Conservation (phyloP, 37 sponge, comb jelly and placozoan genomes). For the Aplysina aerophoba region DNA sequence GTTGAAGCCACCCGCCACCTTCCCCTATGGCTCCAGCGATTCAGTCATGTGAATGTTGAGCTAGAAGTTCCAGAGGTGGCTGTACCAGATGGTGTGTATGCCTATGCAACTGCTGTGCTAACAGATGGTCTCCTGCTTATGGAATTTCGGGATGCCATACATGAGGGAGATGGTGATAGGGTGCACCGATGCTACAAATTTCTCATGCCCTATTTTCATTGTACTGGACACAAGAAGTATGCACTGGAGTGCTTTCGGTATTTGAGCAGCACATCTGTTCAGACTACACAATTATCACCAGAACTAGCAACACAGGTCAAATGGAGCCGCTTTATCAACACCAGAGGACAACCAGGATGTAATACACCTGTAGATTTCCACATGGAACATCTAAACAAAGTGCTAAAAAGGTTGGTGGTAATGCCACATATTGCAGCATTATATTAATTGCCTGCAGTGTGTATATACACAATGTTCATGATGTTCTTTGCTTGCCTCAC, state of each 20-base stretch:
- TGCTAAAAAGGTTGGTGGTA: too few species aligned
- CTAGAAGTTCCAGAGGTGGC: neutral
- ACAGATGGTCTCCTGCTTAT: constrained; percentile 8
- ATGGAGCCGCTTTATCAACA: neutral
- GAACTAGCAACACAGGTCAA: neutral
- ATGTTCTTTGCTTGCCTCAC: neutral
- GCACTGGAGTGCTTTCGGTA: neutral
- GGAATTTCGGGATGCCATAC: neutral
- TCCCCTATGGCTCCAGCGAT: neutral
- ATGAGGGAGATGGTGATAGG: constrained; percentile 14
- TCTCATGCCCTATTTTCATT: neutral
- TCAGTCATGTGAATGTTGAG: neutral
- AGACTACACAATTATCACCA: constrained; percentile 18
- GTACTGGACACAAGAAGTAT: neutral
- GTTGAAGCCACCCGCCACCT: neutral
- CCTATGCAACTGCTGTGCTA: neutral
- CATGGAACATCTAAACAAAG: constrained; percentile 5
- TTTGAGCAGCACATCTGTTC: neutral
- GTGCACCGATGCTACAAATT: neutral
- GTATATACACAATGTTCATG: constrained; percentile 20
- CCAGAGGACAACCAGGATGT: neutral
- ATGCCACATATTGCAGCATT: too few species aligned
- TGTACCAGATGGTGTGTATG: neutral
- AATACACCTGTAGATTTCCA: constrained; percentile 10
- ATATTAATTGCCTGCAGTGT: too few species aligned